These are phyloP conservation scores for Ramazzottius varieornatus DNA, from an alignment of 2,888 invertebrate species.

Conservation along the genomic window DNA sequence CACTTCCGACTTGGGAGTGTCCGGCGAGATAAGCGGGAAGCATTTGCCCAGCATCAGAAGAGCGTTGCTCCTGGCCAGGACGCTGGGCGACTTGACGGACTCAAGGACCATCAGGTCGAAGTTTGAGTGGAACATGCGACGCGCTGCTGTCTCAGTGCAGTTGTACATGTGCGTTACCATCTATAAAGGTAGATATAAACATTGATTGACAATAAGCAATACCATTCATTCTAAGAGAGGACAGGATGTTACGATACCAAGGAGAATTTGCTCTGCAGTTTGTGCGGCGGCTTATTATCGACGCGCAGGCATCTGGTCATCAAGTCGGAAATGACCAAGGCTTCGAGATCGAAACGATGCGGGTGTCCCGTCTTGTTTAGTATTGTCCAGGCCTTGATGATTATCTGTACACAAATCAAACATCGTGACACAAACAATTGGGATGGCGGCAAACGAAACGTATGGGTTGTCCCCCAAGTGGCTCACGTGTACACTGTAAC, in stretches of 20 bases:
- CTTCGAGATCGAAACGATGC: neutral
- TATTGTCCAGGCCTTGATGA: neutral
- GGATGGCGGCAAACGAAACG: too few relatives aligned
- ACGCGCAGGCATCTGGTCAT: neutral
- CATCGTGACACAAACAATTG: too few relatives aligned
- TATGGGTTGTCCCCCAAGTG: too few relatives aligned
- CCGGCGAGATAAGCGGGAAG: neutral
- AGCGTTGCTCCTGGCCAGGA: neutral
- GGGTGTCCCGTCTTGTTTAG: neutral
- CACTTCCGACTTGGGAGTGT: neutral
- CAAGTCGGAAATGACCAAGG: neutral
- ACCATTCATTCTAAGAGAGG: neutral
- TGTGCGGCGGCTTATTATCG: neutral
- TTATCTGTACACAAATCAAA: too few relatives aligned
- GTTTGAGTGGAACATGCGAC: constrained; percentile 1
- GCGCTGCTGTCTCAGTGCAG: neutral
- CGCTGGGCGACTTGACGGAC: neutral
- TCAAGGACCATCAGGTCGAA: neutral
- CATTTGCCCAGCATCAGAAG: neutral
- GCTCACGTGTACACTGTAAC: too few relatives aligned
- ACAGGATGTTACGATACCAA: neutral
- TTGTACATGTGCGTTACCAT: neutral
- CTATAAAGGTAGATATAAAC: neutral
- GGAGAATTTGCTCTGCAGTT: neutral
- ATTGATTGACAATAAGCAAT: neutral